phyloP scores from a whole-genome alignment of 2,888 invertebrate genomes.

The Cylloceria caligata region DNA sequence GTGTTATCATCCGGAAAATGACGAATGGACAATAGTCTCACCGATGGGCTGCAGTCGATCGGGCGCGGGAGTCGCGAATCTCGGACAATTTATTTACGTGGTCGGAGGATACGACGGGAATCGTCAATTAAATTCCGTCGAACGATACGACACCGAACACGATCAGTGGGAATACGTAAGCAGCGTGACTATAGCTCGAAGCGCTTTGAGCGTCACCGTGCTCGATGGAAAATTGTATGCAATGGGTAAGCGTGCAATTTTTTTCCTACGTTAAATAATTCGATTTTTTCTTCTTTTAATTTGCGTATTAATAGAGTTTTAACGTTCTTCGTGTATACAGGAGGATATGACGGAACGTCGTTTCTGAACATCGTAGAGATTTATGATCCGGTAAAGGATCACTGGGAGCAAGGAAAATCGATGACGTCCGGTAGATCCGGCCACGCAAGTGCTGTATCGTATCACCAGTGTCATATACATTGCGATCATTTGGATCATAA shows the following conservation, averaged over 20 bases:
- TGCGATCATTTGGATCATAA: slow-evolving; percentile 81
- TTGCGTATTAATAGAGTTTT: slow-evolving; percentile 9
- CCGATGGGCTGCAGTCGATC: slow-evolving; percentile 92
- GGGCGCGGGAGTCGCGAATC: slow-evolving; percentile 94
- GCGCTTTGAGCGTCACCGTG: slow-evolving; percentile 95
- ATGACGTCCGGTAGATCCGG: slow-evolving; percentile 95
- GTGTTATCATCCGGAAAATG: slow-evolving; percentile 97
- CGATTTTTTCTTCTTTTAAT: background rate
- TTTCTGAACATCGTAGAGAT: slow-evolving; percentile 95
- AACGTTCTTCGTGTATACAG: slow-evolving; percentile 84
- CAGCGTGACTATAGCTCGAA: slow-evolving; percentile 92
- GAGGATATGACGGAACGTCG: slow-evolving; percentile 95
- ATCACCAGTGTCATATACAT: slow-evolving; percentile 88
- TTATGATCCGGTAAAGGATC: slow-evolving; percentile 91
- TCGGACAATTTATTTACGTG: slow-evolving; percentile 96
- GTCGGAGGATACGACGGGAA: slow-evolving; percentile 97
- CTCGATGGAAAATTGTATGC: slow-evolving; percentile 95
- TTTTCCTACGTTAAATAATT: background rate
- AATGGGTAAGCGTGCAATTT: slow-evolving; percentile 87
- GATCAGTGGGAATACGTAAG: slow-evolving; percentile 92
- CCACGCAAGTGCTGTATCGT: slow-evolving; percentile 96
- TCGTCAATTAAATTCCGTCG: slow-evolving; percentile 93
- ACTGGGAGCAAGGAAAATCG: slow-evolving; percentile 91
- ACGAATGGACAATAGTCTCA: slow-evolving; percentile 93
- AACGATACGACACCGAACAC: slow-evolving; percentile 94